A percentile compares a stretch with the other conserved stretches of the same genome.
Evolutionary conservation across 2,888 invertebrate species (phyloP).

Genomic region (Chloromyia formosa): DNA sequence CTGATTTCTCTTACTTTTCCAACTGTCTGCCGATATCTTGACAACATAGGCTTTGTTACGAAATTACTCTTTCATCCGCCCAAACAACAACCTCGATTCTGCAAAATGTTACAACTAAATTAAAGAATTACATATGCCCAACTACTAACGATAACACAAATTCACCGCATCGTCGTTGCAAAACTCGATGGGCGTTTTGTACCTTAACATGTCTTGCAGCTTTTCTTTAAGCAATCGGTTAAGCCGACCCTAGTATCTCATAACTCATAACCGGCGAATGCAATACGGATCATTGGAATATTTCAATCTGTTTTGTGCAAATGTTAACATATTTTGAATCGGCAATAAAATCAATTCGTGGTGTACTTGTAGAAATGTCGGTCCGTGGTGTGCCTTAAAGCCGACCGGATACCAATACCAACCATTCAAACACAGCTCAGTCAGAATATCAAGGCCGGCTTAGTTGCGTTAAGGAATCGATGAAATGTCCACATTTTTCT

Average conservation of each 20-base stretch:
- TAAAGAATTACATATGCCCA: conserved; percentile 31
- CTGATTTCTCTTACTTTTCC: too few species aligned
- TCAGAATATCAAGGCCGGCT: too few species aligned
- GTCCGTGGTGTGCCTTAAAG: background rate
- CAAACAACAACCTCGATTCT: background rate
- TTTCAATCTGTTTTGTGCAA: conserved; percentile 49
- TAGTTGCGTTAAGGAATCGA: background rate
- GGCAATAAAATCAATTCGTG: conserved; percentile 49
- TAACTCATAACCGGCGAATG: conserved; percentile 29
- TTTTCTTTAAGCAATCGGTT: conserved; percentile 3
- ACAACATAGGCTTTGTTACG: too few species aligned
- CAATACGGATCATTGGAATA: conserved; percentile 44
- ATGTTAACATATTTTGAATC: conserved; percentile 49
- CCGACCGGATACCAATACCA: background rate
- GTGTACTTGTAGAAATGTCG: conserved; percentile 37
- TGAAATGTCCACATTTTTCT: background rate
- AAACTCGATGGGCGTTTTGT: conserved; percentile 29
- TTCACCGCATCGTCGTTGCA: background rate
- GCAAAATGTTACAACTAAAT: conserved; percentile 38
- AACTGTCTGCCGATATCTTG: too few species aligned
- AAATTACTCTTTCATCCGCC: conserved; percentile 17
- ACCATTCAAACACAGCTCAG: background rate
- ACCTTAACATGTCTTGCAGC: conserved; percentile 17
- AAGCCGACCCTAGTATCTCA: conserved; percentile 21
- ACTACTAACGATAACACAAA: conserved; percentile 23